Evolutionary conservation across 2,113 vertebrate genomes (phyloP).

Genomic region (Dasyprocta punctata): DNA sequence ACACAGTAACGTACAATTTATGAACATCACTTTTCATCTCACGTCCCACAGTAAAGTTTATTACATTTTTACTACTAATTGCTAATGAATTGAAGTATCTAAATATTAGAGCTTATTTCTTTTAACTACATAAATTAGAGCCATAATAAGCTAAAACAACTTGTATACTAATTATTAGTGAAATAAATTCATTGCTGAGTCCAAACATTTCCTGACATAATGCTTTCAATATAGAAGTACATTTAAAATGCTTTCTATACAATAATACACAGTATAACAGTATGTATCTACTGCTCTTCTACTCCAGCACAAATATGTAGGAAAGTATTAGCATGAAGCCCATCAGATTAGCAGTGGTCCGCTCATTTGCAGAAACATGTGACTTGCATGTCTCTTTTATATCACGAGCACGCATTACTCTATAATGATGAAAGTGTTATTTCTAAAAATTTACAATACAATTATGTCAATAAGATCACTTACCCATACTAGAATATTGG

Average conservation of each 20-base stretch:
- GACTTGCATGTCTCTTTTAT: neutral
- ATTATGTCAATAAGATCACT: neutral
- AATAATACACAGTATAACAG: neutral
- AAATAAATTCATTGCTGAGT: slow-evolving; percentile 47
- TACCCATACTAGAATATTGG: neutral
- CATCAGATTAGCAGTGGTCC: neutral
- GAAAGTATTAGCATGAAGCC: neutral
- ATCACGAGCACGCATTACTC: neutral
- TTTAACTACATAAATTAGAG: neutral
- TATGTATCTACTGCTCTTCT: neutral
- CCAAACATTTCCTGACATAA: neutral
- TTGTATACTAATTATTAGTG: slow-evolving; percentile 5
- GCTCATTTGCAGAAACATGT: neutral
- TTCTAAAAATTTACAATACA: slow-evolving; percentile 26
- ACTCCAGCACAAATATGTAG: neutral
- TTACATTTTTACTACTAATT: neutral
- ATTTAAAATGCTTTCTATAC: neutral
- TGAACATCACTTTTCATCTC: neutral
- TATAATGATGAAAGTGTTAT: neutral
- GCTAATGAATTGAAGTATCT: neutral
- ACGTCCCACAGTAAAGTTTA: neutral
- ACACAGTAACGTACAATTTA: neutral
- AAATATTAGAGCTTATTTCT: slow-evolving; percentile 33
- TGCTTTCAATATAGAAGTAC: neutral
- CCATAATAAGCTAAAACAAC: slow-evolving; percentile 20